Evolutionary conservation across 2,797 vertebrate species (phyloP), one percentile per base, ranked within the genome.

Genomic region (Carduelis carduelis): DNA sequence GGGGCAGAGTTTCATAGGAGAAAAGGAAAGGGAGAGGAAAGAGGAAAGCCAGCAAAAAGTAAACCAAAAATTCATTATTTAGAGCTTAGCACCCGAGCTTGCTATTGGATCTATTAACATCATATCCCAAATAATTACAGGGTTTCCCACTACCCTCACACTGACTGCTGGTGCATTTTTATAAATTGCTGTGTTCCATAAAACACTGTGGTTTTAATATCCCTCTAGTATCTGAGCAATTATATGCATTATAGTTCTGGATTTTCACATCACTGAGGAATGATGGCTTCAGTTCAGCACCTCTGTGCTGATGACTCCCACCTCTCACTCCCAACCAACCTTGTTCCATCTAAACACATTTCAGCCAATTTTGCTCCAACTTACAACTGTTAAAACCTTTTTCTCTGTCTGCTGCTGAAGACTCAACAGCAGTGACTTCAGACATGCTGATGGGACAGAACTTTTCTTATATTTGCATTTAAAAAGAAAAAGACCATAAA

Each of bases 211-310:
- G 94, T 94, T 94, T 95, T 92, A 95, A 95, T 87, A 83, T 84
- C 71, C 81, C 85, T 30, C 49, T 80, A 91, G 91, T 77, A 90
- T 80, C 81, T 32, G 46, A 71, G 60, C 83, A 95, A 95, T 95
- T 96, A 95, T 34, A 87, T 34, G 39, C 60, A 87, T 89, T 93
- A 80, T n/a, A 89, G 75, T 41, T 93, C 87, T 83, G 53, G 77
- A 90, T 93, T 95, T 93, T 94, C 84, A 87, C 63, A 92, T 92
- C 81, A 90, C 7, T 87, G 88, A 95, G 83, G 95, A 95, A 90
- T 39, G 68, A 95, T 69, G 50, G 64, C 88, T 96, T 78, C 86
- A 89, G 87, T 95, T 96, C 94, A 91, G 64, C 88, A 95, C 91
- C 94, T 95, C 93, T 95, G 88, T 87, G 83, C 81, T 93, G 85